Evolutionary conservation across 2,888 invertebrate genomes (phyloP), one percentile per base, ranked within the genome.

Genomic region (Blomia tropicalis): DNA sequence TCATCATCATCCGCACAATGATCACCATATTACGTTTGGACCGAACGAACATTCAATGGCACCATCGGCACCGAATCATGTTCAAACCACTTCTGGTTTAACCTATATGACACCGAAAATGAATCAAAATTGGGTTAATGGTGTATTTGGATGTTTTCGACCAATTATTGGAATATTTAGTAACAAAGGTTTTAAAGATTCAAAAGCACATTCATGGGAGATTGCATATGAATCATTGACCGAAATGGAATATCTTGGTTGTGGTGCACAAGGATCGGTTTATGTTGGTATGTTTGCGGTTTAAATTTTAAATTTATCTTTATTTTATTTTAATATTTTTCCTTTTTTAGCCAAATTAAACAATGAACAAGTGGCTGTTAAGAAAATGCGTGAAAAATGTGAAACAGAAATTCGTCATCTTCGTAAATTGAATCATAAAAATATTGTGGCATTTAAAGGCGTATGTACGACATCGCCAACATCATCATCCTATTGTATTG

Each of bases 221-320:
- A 87, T 95, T 66, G 85, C 89, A 1, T 92, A 91, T 75, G 91
- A 93, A 71, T 79, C 82, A 23, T 87, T 96, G 67, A 84, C 81
- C 59, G 87, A 91, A 70, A 77, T 95, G 62, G 81, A 86, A 70
- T 95, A 88, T 82, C 76, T 96, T 60, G 95, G 93, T 0, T 86
- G 89, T 64, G 96, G 96, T 0, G 92, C 93, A 4, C 95, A 96
- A 74, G 95, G 95, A 4, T 87, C 89, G 0, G 95, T 96, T 0
- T 95, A 88, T 75, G 83, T 85, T 60, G 95, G 92, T 0, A 83
- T 11, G 51, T 47, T 19, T 47, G 7, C 51, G 22, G 51, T 27
- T 7, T 47, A 7, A 47, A 47, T 27, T 47, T 25, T 11, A 7
- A 47, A 47, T 27, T 19, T 11, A 47, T 47, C n/a, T 47, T 7